These are phyloP conservation scores for Cyclina sinensis DNA, from an alignment of 1,140 invertebrate genomes.

Conservation along the genomic window DNA sequence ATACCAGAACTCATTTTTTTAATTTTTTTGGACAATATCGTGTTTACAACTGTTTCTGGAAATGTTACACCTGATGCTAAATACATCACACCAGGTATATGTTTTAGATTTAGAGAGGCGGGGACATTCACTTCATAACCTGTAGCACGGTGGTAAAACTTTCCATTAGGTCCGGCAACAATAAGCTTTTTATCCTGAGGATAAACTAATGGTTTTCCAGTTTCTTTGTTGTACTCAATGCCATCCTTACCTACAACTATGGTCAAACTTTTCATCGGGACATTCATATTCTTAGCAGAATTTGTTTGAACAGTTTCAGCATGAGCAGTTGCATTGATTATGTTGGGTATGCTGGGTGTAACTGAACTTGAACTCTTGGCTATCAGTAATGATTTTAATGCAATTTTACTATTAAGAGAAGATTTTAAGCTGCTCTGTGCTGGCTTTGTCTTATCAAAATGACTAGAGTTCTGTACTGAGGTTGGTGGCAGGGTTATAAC, in stretches of 20 bases:
- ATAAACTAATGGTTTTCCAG: background rate
- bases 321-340: background rate
- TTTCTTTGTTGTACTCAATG: constrained; percentile 20
- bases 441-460: background rate
- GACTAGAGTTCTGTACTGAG: background rate
- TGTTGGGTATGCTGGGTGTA: too few species aligned
- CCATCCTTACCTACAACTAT: constrained; percentile 50
- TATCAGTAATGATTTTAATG: background rate
- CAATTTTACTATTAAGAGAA: background rate
- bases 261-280: background rate
- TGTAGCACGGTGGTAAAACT: constrained; percentile 40
- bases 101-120: background rate
- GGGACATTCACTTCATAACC: constrained; percentile 26
- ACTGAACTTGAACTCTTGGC: background rate
- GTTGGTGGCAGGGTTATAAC: background rate
- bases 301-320: background rate
- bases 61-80: background rate
- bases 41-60: background rate
- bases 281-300: background rate
- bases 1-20: background rate
- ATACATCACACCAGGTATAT: constrained; percentile 6
- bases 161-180: background rate
- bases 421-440: background rate
- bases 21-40: background rate
- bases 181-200: background rate